Evolutionary conservation across 2,888 invertebrate species (phyloP).

Genomic region (Kuschelorhynchus macadamiae): DNA sequence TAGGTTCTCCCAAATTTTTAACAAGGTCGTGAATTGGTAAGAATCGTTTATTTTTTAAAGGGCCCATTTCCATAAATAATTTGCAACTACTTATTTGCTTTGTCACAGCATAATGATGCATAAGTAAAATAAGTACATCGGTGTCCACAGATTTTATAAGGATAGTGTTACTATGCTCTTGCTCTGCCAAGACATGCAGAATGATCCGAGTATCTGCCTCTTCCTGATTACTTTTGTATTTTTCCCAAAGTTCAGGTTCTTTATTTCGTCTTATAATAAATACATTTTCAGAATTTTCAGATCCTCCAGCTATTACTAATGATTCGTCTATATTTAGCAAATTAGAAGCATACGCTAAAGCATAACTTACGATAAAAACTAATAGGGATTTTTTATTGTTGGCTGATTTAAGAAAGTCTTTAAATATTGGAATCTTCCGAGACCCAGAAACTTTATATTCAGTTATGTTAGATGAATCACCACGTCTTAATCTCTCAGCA

Average conservation of each 20-base stretch:
- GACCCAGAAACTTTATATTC: too few species aligned
- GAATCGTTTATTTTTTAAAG: background rate
- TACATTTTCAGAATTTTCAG: conserved; percentile 29
- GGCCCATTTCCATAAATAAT: background rate
- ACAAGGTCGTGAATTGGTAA: background rate
- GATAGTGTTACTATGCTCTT: too few species aligned
- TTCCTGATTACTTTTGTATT: conserved; percentile 7
- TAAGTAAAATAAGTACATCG: conserved; percentile 2
- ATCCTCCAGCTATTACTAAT: conserved; percentile 18
- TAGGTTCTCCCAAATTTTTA: background rate
- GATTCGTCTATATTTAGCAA: background rate
- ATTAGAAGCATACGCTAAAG: conserved; percentile 5
- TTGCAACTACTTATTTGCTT: background rate
- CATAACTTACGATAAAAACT: too few species aligned
- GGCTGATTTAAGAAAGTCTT: too few species aligned
- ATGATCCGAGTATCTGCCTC: conserved; percentile 4
- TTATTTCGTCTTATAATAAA: conserved; percentile 6
- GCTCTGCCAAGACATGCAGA: background rate
- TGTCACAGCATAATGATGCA: background rate
- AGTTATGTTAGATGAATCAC: too few species aligned
- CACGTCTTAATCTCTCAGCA: too few species aligned
- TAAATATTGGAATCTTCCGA: too few species aligned
- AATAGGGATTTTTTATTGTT: too few species aligned
- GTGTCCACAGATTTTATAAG: conserved; percentile 7
- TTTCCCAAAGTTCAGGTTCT: background rate